A percentile compares a stretch with the other conserved stretches of the same genome.
Conservation (phyloP, 1,140 invertebrate genomes). For the Hirudo medicinalis region DNA sequence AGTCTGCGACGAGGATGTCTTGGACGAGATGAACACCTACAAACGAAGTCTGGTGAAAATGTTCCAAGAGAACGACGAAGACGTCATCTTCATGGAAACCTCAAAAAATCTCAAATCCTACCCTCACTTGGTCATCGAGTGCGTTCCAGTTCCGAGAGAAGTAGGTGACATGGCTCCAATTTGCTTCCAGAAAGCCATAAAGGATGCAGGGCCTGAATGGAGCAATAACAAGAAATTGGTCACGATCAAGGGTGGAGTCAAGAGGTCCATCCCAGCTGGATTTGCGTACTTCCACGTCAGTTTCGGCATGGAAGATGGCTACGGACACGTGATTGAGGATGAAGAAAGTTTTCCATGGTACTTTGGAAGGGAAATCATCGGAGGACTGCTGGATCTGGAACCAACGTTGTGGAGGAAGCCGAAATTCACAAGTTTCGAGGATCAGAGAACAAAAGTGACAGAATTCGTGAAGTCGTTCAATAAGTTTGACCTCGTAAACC, state of each 20-base stretch:
- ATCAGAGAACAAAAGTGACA: slow-evolving; percentile 54
- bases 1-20: slow-evolving; percentile 79
- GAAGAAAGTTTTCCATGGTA: slow-evolving; percentile 68
- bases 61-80: slow-evolving; percentile 55
- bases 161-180: slow-evolving; percentile 72
- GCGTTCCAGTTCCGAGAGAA: slow-evolving; percentile 69
- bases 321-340: slow-evolving; percentile 92
- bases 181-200: slow-evolving; percentile 86
- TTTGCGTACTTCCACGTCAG: slow-evolving; percentile 85
- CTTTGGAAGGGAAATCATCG: slow-evolving; percentile 89
- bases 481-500: no score
- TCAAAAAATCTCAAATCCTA: slow-evolving; percentile 57
- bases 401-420: slow-evolving; percentile 69
- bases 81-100: slow-evolving; percentile 80
- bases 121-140: slow-evolving; percentile 76
- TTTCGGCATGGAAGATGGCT: slow-evolving; percentile 73
- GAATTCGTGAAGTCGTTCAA: slow-evolving; percentile 45
- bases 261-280: slow-evolving; percentile 63
- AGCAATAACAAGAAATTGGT: slow-evolving; percentile 84
- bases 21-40: slow-evolving; percentile 66
- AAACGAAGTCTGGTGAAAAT: slow-evolving; percentile 61
- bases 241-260: slow-evolving; percentile 47
- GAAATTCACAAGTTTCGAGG: slow-evolving; percentile 55
- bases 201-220: slow-evolving; percentile 89
- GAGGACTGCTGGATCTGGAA: slow-evolving; percentile 79